A percentile compares a stretch with the other conserved stretches of the same genome.
phyloP scores from a whole-genome alignment of 2,888 invertebrate species.

The Coenonympha arcania region DNA sequence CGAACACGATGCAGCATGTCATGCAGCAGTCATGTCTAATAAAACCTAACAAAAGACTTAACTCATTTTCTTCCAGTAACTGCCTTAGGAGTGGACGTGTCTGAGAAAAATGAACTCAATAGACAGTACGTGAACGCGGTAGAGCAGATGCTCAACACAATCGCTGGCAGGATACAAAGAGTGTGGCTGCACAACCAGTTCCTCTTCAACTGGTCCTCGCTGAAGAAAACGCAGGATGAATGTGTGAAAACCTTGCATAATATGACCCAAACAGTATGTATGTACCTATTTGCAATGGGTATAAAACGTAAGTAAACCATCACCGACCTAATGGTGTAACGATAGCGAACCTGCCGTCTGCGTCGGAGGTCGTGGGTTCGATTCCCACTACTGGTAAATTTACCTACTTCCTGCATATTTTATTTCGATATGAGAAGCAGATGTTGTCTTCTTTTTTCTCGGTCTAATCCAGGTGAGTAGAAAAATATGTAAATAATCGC shows the following conservation, averaged over 20 bases:
- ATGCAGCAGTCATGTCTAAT: no score
- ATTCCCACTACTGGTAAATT: no score
- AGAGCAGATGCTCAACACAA: slow-evolving; percentile 45
- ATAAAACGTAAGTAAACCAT: no score
- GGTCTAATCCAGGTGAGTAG: no score
- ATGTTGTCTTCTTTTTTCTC: no score
- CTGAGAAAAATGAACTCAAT: slow-evolving; percentile 44
- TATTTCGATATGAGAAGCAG: no score
- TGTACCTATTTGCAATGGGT: not conserved
- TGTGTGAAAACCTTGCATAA: slow-evolving; percentile 49
- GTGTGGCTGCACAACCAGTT: slow-evolving; percentile 48
- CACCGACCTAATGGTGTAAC: no score
- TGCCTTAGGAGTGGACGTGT: slow-evolving; percentile 51
- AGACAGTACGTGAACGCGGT: slow-evolving; percentile 49
- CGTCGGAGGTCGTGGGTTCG: no score
- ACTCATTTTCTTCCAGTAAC: slow-evolving; percentile 43
- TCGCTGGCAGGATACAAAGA: slow-evolving; percentile 54
- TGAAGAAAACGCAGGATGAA: slow-evolving; percentile 47
- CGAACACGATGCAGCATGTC: no score
- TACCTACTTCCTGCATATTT: no score
- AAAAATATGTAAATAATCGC: no score
- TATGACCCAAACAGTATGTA: slow-evolving; percentile 46
- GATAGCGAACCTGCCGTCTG: no score
- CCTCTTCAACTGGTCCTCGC: slow-evolving; percentile 42
- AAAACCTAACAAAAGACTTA: not conserved